Conservation (phyloP, 2,888 invertebrate species). For the Orthosia incerta region DNA sequence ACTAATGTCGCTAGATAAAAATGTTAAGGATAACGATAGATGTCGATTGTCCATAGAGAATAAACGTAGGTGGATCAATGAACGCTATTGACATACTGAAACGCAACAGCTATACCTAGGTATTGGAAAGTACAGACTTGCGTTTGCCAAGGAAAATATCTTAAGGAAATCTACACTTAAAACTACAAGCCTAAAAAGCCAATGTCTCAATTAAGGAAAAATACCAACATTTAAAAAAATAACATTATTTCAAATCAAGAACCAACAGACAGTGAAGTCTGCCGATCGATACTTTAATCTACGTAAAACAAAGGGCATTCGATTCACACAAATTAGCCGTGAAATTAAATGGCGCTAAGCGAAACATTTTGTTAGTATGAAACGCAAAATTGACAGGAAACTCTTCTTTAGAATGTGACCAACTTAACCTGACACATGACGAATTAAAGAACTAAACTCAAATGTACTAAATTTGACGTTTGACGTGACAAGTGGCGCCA, state of each 20-base stretch:
- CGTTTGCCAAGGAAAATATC: neutral
- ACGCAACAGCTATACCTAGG: no score
- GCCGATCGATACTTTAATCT: constrained; percentile 70
- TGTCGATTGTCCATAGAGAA: no score
- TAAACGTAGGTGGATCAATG: no score
- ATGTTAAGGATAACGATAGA: no score
- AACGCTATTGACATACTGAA: no score
- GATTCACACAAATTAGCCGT: constrained; percentile 78
- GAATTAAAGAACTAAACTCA: neutral
- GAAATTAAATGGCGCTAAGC: constrained; percentile 77
- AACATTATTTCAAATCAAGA: constrained; percentile 20
- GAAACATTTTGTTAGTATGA: constrained; percentile 61
- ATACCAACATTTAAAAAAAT: constrained; percentile 22
- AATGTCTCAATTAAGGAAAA: constrained; percentile 12
- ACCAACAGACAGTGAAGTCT: constrained; percentile 47
- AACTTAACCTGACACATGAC: constrained; percentile 4
- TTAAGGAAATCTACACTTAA: constrained; percentile 2
- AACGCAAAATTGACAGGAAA: constrained; percentile 53
- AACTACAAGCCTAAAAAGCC: neutral
- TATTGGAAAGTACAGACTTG: neutral
- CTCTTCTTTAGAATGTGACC: constrained; percentile 16
- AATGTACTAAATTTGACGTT: constrained; percentile 14
- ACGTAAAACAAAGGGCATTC: constrained; percentile 76
- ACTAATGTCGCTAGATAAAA: no score
- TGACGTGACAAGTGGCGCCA: constrained; percentile 24